Percentiles rank a stretch among this genome's conserved stretches.
phyloP scores from a whole-genome alignment of 92 coral and sea anemone genomes.

The Porites cylindrica region DNA sequence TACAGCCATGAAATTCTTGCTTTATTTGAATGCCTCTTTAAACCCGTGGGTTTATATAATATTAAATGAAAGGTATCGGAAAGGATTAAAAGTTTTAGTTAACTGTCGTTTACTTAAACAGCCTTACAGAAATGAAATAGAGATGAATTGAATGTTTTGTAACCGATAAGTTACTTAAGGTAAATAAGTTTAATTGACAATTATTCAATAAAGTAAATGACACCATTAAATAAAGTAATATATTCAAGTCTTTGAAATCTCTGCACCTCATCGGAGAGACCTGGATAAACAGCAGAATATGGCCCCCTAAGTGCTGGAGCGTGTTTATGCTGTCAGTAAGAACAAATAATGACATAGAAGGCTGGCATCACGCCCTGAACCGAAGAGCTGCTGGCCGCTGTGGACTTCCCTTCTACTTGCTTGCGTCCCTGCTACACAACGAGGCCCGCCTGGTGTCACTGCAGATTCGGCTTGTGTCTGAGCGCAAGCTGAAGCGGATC shows the following conservation, averaged over 20 bases:
- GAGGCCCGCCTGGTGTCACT: too few relatives aligned
- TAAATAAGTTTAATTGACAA: neutral
- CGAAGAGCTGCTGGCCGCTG: neutral
- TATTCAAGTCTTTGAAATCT: too few relatives aligned
- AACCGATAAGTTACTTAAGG: too few relatives aligned
- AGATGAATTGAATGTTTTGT: neutral
- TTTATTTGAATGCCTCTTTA: slow-evolving; percentile 1
- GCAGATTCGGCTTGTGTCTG: too few relatives aligned
- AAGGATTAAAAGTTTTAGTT: neutral
- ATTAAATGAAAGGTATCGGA: slow-evolving; percentile 11
- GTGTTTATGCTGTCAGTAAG: too few relatives aligned
- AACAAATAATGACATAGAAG: neutral
- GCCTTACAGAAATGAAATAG: neutral
- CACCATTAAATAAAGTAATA: too few relatives aligned
- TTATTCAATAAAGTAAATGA: too few relatives aligned
- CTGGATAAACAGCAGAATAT: neutral
- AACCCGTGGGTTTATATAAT: slow-evolving; percentile 7
- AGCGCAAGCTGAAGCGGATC: too few relatives aligned
- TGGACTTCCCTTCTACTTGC: neutral
- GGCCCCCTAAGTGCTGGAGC: neutral
- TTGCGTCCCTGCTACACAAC: neutral
- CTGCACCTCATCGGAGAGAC: neutral
- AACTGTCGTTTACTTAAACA: neutral
- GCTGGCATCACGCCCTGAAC: neutral
- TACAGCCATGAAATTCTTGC: neutral